phyloP scores from a whole-genome alignment of 2,888 invertebrate genomes.

The Erebia epiphron region DNA sequence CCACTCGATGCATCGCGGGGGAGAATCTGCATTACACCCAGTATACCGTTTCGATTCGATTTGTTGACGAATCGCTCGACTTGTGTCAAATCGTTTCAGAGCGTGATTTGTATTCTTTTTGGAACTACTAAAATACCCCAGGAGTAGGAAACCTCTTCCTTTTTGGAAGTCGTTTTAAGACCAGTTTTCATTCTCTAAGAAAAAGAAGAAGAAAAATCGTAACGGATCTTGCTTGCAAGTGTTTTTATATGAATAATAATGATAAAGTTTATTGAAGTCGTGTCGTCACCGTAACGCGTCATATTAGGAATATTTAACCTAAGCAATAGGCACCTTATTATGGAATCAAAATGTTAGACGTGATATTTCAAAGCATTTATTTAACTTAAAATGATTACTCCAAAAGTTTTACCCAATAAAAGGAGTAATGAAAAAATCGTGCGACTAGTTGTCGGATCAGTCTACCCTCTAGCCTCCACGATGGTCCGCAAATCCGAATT shows the following conservation, averaged over 20 bases:
- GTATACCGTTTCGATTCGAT: conserved; percentile 52
- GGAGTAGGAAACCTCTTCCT: no score
- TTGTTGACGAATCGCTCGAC: conserved; percentile 57
- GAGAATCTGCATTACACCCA: conserved; percentile 65
- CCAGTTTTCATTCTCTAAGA: neutral
- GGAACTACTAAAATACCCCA: no score
- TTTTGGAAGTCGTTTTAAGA: no score
- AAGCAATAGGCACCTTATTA: no score
- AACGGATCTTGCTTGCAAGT: neutral
- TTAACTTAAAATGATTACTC: neutral
- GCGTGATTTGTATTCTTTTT: neutral
- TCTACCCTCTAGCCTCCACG: conserved; percentile 42
- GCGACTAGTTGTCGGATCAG: conserved; percentile 40
- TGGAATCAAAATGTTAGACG: neutral
- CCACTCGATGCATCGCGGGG: conserved; percentile 73
- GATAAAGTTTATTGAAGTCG: no score
- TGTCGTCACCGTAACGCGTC: neutral
- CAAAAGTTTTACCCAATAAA: neutral
- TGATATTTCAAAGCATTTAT: neutral
- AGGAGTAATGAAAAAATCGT: conserved; percentile 26
- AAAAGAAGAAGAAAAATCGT: neutral
- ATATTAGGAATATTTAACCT: neutral
- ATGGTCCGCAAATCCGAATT: conserved; percentile 48
- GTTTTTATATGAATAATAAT: no score
- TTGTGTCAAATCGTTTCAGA: conserved; percentile 27